Evolutionary conservation across 2,888 invertebrate genomes (phyloP).

Genomic region (Hipparchia semele): DNA sequence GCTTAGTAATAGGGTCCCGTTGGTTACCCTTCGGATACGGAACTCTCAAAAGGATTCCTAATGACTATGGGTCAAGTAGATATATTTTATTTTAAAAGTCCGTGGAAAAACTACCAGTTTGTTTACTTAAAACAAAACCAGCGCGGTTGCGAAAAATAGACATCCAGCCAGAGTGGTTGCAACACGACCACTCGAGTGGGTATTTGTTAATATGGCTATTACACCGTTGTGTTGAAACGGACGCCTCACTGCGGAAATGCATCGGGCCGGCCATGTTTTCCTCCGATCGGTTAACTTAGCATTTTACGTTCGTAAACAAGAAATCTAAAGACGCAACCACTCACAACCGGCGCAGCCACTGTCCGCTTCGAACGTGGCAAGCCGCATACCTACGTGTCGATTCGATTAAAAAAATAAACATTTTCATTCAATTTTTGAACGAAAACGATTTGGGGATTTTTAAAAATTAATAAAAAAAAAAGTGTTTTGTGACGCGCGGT

Average conservation of each 20-base stretch:
- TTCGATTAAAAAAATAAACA: constrained; percentile 3
- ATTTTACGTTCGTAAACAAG: constrained; percentile 66
- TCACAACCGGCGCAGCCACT: constrained; percentile 76
- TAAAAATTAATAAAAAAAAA: constrained; percentile 35
- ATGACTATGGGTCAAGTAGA: background rate
- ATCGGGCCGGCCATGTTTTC: constrained; percentile 58
- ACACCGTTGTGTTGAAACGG: constrained; percentile 36
- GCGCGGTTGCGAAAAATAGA: constrained; percentile 53
- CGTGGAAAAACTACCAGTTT: constrained; percentile 13
- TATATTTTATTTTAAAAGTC: background rate
- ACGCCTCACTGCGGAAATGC: constrained; percentile 40
- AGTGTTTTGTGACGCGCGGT: constrained; percentile 51
- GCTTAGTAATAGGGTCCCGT: no score
- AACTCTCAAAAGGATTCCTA: background rate
- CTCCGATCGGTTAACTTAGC: constrained; percentile 56
- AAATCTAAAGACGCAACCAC: constrained; percentile 48
- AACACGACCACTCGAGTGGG: constrained; percentile 41
- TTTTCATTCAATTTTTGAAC: constrained; percentile 34
- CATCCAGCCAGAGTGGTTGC: constrained; percentile 45
- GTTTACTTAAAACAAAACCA: constrained; percentile 16
- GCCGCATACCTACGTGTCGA: constrained; percentile 44
- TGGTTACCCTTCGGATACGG: no score
- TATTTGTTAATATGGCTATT: constrained; percentile 45
- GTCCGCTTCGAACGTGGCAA: constrained; percentile 71
- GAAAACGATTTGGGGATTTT: constrained; percentile 32